phyloP scores from a whole-genome alignment of 2,113 vertebrate genomes.

The Monarcha castaneiventris region DNA sequence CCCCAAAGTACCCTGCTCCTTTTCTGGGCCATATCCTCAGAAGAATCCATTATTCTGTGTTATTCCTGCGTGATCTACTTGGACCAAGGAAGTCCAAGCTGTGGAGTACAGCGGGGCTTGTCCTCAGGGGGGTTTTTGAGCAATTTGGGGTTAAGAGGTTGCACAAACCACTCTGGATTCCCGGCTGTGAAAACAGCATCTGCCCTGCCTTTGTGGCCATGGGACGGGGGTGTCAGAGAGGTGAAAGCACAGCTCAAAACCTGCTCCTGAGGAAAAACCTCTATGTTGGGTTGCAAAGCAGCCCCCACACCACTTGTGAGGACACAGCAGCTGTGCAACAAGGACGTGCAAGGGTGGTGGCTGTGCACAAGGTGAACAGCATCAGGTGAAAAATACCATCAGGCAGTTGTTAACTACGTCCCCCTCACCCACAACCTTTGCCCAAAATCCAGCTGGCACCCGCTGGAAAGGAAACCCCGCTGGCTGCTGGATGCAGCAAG shows the following conservation, averaged over 20 bases:
- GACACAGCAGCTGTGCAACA: accelerated
- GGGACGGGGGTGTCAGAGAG: neutral
- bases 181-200: neutral
- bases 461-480: neutral
- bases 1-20: neutral
- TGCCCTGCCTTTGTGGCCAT: neutral
- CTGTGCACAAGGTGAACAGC: neutral
- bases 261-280: neutral
- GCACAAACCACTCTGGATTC: neutral
- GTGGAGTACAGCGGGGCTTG: neutral
- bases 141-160: neutral
- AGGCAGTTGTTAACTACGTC: neutral
- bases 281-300: accelerated
- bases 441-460: neutral
- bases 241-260: neutral
- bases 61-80: neutral
- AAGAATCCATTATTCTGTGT: neutral
- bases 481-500: neutral
- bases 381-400: neutral
- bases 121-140: neutral
- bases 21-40: neutral
- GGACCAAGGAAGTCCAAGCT: neutral
- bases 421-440: neutral
- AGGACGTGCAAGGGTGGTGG: accelerated
- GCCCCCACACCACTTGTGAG: neutral